Evolutionary conservation across 2,888 invertebrate species (phyloP).

Genomic region (Bugulina stolonifera): DNA sequence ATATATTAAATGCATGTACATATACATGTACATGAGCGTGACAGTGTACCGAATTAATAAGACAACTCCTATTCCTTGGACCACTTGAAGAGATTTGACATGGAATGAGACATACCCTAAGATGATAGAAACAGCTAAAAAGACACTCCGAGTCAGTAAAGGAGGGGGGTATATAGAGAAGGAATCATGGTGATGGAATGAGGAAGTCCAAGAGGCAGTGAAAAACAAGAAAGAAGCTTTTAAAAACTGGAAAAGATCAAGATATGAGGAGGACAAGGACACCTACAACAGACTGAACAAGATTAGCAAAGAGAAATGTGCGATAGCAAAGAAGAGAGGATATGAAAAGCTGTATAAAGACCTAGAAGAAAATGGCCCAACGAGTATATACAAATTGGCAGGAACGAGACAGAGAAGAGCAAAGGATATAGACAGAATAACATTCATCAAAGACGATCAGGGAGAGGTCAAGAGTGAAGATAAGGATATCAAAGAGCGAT

Average conservation of each 20-base stretch:
- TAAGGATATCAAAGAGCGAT: not conserved
- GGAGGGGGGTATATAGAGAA: not conserved
- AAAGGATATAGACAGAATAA: not conserved
- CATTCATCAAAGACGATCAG: not conserved
- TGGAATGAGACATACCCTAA: not conserved
- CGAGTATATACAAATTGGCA: not conserved
- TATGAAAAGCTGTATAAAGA: constrained; percentile 1
- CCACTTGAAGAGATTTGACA: not conserved
- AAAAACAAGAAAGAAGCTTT: not conserved
- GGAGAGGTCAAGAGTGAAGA: not conserved
- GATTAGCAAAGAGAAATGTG: not conserved
- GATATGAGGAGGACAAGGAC: not conserved
- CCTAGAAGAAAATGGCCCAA: not conserved
- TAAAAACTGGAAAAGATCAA: not conserved
- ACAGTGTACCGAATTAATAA: too few species aligned
- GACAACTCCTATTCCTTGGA: too few species aligned
- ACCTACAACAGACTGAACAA: not conserved
- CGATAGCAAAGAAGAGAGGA: not conserved
- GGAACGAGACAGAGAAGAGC: not conserved
- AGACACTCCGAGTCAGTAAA: not conserved
- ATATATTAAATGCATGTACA: too few species aligned
- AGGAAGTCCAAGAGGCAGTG: not conserved
- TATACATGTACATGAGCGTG: too few species aligned
- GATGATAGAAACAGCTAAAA: not conserved
- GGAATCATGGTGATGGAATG: not conserved